A percentile compares a stretch with the other conserved stretches of the same genome.
Conservation (phyloP, 2,888 invertebrate genomes). For the Cacoxenus indagator region DNA sequence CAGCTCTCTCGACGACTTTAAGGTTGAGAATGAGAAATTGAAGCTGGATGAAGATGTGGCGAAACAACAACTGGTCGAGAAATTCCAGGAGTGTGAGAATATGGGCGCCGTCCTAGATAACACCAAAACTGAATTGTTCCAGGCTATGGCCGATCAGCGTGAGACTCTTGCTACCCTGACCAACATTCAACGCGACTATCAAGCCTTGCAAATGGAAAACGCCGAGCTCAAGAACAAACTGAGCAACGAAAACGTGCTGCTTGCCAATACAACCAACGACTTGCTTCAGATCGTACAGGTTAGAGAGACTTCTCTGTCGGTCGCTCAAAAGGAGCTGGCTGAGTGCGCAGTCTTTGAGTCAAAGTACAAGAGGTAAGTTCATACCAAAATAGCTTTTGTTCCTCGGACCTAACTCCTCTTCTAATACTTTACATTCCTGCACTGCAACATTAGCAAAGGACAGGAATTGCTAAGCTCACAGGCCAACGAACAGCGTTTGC, state of each 20-base stretch:
- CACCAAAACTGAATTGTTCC: constrained; percentile 59
- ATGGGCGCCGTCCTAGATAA: constrained; percentile 50
- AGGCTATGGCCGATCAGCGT: constrained; percentile 50
- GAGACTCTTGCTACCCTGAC: constrained; percentile 57
- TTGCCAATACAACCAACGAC: constrained; percentile 17
- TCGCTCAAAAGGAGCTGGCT: constrained; percentile 25
- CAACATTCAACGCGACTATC: constrained; percentile 53
- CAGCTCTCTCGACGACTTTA: background rate
- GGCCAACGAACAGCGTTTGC: constrained; percentile 33
- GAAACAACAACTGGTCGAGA: constrained; percentile 50
- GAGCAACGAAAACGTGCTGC: too few relatives aligned
- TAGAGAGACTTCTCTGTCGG: constrained; percentile 20
- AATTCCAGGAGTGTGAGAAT: constrained; percentile 54
- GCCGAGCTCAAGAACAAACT: constrained; percentile 36
- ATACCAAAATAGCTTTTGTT: background rate
- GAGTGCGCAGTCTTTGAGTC: constrained; percentile 17
- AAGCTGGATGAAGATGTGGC: constrained; percentile 48
- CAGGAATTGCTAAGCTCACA: constrained; percentile 27
- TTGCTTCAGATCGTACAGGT: constrained; percentile 13
- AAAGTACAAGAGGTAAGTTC: constrained; percentile 26
- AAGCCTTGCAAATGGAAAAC: constrained; percentile 51
- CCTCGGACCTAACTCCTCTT: background rate
- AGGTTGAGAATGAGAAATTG: constrained; percentile 33
- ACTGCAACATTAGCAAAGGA: constrained; percentile 48
- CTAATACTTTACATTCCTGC: too few relatives aligned